Evolutionary conservation across 2,888 invertebrate genomes (phyloP).

Genomic region (Halictus ligatus): DNA sequence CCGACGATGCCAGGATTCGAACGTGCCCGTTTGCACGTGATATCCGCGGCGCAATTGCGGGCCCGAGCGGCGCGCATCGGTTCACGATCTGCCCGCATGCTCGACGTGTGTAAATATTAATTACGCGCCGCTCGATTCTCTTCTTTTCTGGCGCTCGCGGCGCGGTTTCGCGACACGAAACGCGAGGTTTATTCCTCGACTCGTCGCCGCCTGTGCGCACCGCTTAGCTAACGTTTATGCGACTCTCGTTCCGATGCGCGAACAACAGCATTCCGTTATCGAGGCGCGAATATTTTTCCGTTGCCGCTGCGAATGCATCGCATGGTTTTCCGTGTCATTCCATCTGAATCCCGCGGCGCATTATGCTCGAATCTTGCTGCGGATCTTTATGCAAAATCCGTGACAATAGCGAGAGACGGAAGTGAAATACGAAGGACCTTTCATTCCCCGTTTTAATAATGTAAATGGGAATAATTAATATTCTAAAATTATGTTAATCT

Average conservation of each 20-base stretch:
- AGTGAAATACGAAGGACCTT: too few relatives aligned
- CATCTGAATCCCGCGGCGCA: too few relatives aligned
- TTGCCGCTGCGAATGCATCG: neutral
- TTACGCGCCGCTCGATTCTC: neutral
- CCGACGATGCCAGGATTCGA: slow-evolving; percentile 44
- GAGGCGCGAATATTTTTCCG: neutral
- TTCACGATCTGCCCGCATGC: neutral
- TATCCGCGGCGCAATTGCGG: slow-evolving; percentile 45
- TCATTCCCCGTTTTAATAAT: too few relatives aligned
- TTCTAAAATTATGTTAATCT: too few relatives aligned
- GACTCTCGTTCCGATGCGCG: neutral
- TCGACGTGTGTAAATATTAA: neutral
- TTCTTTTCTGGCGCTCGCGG: neutral
- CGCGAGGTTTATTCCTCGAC: neutral
- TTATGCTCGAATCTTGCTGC: too few relatives aligned
- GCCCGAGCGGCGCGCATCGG: slow-evolving; percentile 25
- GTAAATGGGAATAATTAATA: too few relatives aligned
- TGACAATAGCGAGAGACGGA: too few relatives aligned
- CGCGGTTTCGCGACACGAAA: neutral
- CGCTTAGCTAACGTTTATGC: neutral
- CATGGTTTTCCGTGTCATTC: too few relatives aligned
- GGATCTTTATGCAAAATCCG: too few relatives aligned
- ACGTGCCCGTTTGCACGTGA: slow-evolving; percentile 59
- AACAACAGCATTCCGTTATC: neutral
- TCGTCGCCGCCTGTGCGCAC: neutral